These are phyloP conservation scores for Hapalemur alaotrensis DNA, from an alignment of 2,797 vertebrate species.

Conservation along the genomic window DNA sequence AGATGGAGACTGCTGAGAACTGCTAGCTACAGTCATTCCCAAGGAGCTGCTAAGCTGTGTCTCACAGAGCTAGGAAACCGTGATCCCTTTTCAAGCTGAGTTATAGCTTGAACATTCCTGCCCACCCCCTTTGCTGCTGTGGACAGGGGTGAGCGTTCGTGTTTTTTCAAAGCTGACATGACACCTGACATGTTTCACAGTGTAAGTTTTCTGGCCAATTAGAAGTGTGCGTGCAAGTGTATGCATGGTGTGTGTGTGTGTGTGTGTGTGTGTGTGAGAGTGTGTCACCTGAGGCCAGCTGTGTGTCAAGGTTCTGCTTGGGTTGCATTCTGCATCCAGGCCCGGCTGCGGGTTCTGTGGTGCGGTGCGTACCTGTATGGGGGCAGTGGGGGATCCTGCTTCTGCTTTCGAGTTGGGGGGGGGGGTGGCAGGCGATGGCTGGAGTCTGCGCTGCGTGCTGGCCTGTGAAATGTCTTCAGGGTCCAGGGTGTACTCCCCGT, in stretches of 20 bases:
- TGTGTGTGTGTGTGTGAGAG: background rate
- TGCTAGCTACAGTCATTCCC: background rate
- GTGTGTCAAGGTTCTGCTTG: background rate
- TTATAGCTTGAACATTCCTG: background rate
- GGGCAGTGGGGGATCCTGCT: rapidly evolving
- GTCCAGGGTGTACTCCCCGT: too few species aligned
- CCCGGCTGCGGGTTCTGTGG: background rate
- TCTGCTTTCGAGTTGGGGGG: background rate
- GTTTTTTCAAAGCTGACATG: background rate
- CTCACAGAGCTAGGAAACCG: background rate
- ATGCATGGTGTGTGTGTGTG: background rate
- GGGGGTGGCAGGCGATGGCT: background rate
- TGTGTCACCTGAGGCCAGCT: background rate
- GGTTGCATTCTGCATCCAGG: background rate
- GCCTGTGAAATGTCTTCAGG: background rate
- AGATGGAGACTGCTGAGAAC: background rate
- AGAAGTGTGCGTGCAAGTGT: background rate
- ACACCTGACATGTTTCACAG: background rate
- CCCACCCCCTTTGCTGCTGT: background rate
- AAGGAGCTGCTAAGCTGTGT: background rate
- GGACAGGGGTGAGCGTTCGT: background rate
- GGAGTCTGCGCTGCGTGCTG: too few species aligned
- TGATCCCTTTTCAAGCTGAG: background rate
- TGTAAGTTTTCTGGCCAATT: background rate
- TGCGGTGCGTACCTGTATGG: rapidly evolving